A percentile compares a stretch with the other conserved stretches of the same genome.
phyloP scores from a whole-genome alignment of 2,797 vertebrate species.

The Lithobates sylvaticus region DNA sequence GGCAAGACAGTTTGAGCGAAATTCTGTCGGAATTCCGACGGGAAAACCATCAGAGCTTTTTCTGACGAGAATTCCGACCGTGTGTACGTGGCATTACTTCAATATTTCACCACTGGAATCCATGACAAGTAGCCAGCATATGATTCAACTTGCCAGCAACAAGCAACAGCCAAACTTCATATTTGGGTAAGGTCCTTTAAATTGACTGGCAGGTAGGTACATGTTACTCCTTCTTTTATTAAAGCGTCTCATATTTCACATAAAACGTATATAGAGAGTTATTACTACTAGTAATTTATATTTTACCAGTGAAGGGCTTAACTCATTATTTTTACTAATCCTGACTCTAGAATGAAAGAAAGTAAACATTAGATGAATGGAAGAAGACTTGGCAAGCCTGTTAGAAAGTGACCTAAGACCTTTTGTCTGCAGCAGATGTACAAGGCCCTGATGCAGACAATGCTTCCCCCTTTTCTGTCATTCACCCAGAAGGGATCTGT shows the following conservation, averaged over 20 bases:
- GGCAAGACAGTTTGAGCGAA: no score
- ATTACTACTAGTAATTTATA: conserved; percentile 12
- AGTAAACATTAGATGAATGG: conserved; percentile 27
- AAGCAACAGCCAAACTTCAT: not conserved
- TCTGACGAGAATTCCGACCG: no score
- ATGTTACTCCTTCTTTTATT: conserved; percentile 1
- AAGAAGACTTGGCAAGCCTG: conserved; percentile 37
- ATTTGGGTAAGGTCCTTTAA: not conserved
- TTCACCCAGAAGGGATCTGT: conserved; percentile 5
- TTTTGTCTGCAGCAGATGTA: conserved; percentile 57
- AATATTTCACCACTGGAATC: not conserved
- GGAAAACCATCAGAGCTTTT: no score
- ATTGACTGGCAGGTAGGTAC: not conserved
- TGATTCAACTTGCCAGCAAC: not conserved
- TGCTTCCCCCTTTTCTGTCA: conserved; percentile 4
- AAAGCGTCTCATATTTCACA: not conserved
- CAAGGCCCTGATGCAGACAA: conserved; percentile 10
- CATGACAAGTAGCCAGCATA: not conserved
- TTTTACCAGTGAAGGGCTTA: not conserved
- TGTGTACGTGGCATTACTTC: no score
- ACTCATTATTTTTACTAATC: conserved; percentile 40
- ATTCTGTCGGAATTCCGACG: no score
- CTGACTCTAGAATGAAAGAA: conserved; percentile 18
- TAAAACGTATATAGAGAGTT: not conserved
- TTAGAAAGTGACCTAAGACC: conserved; percentile 52